A percentile compares a stretch with the other conserved stretches of the same genome.
These are phyloP conservation scores for Penelope pileata DNA, from an alignment of 2,113 vertebrate genomes.

Conservation along the genomic window DNA sequence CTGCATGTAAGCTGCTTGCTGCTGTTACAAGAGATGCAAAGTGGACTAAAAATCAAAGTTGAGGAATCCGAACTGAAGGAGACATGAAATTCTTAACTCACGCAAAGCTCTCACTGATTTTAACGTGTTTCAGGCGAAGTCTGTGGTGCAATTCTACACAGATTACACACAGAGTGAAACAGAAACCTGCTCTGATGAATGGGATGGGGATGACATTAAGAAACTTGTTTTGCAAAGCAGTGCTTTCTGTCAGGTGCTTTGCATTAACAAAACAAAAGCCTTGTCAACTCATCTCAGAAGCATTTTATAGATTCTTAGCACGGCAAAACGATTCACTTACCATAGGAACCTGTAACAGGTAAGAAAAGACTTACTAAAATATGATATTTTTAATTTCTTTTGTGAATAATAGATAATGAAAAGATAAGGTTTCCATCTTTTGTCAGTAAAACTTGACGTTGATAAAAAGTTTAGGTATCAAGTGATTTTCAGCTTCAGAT, in stretches of 20 bases:
- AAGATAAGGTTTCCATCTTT: slow-evolving; percentile 42
- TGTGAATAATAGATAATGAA: neutral
- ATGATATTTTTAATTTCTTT: slow-evolving; percentile 1
- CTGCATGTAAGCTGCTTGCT: neutral
- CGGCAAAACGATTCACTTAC: slow-evolving; percentile 34
- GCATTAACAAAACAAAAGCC: neutral
- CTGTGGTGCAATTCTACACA: neutral
- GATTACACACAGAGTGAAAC: neutral
- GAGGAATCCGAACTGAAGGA: neutral
- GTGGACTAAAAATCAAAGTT: neutral
- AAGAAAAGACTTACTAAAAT: slow-evolving; percentile 5
- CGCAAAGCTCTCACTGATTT: neutral
- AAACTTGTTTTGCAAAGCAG: slow-evolving; percentile 7
- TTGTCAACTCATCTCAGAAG: neutral
- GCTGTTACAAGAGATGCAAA: neutral
- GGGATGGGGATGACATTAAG: neutral
- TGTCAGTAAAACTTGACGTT: neutral
- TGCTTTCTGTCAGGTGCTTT: neutral
- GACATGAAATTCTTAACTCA: neutral
- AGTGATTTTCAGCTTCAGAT: slow-evolving; percentile 18
- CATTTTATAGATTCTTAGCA: neutral
- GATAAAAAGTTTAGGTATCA: neutral
- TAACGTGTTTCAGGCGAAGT: neutral
- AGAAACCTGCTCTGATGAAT: neutral
- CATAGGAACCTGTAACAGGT: neutral